phyloP scores from a whole-genome alignment of 2,113 vertebrate species.

The Erythrocebus patas region DNA sequence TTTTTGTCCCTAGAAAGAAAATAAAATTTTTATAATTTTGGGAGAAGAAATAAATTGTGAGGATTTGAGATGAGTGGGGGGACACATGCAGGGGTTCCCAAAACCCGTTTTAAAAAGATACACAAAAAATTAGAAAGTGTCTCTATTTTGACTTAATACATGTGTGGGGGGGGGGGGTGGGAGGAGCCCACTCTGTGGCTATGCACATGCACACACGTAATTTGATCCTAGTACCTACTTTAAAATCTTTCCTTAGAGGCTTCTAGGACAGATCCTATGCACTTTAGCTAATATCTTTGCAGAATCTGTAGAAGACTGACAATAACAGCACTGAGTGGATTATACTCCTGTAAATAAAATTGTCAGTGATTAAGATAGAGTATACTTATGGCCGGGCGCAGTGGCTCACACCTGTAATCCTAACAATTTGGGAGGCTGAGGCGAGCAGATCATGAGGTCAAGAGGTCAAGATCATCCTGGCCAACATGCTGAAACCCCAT shows the following conservation, averaged over 20 bases:
- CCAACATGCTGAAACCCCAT: no score
- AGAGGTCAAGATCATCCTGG: no score
- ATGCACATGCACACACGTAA: neutral
- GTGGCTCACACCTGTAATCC: no score
- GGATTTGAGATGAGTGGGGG: neutral
- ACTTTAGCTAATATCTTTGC: neutral
- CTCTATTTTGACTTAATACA: neutral
- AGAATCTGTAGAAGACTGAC: neutral
- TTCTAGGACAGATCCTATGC: neutral
- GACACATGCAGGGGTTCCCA: neutral
- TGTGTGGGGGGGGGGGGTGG: rapidly evolving
- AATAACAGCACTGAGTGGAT: neutral
- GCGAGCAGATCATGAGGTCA: no score
- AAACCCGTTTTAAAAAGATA: neutral
- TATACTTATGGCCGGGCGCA: no score
- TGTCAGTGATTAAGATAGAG: neutral
- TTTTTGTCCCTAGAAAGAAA: conserved; percentile 12
- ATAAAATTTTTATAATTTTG: neutral
- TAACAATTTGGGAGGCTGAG: no score
- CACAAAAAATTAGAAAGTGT: neutral
- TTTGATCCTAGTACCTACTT: neutral
- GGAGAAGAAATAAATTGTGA: neutral
- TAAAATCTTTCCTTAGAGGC: neutral
- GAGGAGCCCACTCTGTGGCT: neutral
- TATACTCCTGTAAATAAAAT: conserved; percentile 11